These are phyloP conservation scores for Lanius collurio DNA, from an alignment of 2,113 vertebrate species.

Conservation along the genomic window DNA sequence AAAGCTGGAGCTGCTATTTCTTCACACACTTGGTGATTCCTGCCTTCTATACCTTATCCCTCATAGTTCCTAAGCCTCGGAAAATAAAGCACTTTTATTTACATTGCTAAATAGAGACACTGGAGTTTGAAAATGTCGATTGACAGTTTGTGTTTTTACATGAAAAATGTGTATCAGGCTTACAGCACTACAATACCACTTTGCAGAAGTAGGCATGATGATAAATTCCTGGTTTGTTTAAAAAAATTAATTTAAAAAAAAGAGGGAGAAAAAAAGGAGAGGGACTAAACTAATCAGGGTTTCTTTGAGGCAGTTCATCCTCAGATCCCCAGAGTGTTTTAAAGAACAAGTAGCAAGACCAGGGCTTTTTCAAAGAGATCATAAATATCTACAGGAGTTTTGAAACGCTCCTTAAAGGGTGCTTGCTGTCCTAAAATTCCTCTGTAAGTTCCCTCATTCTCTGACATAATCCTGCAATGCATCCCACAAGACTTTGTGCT, in stretches of 20 bases:
- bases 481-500: background rate
- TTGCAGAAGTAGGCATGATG: background rate
- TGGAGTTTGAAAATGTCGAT: background rate
- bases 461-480: background rate
- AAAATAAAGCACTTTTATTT: background rate
- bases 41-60: background rate
- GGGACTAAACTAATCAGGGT: background rate
- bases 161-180: background rate
- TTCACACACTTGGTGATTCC: background rate
- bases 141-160: background rate
- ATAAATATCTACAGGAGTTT: background rate
- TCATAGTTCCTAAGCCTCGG: background rate
- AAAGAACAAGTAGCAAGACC: background rate
- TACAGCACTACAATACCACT: background rate
- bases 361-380: background rate
- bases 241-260: background rate
- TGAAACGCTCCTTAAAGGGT: background rate
- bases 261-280: fast-evolving
- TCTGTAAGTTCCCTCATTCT: background rate
- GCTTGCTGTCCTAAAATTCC: background rate
- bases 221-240: background rate
- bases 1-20: background rate
- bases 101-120: background rate
- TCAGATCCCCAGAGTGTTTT: background rate
- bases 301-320: background rate